phyloP scores from a whole-genome alignment of 2,113 vertebrate genomes.

The Glaucidium brasilianum region DNA sequence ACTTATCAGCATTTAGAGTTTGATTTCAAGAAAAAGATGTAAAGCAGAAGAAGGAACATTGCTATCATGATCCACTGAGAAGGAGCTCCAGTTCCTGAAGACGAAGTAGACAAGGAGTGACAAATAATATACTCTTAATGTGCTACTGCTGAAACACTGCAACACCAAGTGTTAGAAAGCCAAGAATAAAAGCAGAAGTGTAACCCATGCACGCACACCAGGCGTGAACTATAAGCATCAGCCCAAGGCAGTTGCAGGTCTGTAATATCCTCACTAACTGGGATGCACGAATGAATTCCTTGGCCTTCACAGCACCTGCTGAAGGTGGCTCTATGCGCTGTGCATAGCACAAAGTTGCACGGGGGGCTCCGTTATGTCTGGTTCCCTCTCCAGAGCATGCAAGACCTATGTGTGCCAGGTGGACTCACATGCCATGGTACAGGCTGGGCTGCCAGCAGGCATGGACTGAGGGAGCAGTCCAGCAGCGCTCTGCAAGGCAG shows the following conservation, averaged over 20 bases:
- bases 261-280: background rate
- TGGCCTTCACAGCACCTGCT: background rate
- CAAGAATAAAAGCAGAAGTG: background rate
- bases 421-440: rapidly evolving
- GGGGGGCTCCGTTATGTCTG: background rate
- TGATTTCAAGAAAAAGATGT: background rate
- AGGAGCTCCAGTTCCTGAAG: background rate
- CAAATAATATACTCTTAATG: background rate
- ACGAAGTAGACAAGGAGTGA: background rate
- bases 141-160: background rate
- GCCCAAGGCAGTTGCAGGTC: background rate
- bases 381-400: background rate
- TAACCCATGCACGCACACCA: background rate
- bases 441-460: background rate
- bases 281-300: background rate
- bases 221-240: background rate
- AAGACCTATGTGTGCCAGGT: background rate
- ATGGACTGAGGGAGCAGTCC: rapidly evolving
- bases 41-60: background rate
- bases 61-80: background rate
- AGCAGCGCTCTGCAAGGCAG: rapidly evolving
- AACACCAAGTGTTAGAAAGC: background rate
- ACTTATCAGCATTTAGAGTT: background rate
- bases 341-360: background rate
- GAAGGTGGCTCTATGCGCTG: background rate